Conservation (phyloP, 2,888 invertebrate species). For the Rapana venosa region DNA sequence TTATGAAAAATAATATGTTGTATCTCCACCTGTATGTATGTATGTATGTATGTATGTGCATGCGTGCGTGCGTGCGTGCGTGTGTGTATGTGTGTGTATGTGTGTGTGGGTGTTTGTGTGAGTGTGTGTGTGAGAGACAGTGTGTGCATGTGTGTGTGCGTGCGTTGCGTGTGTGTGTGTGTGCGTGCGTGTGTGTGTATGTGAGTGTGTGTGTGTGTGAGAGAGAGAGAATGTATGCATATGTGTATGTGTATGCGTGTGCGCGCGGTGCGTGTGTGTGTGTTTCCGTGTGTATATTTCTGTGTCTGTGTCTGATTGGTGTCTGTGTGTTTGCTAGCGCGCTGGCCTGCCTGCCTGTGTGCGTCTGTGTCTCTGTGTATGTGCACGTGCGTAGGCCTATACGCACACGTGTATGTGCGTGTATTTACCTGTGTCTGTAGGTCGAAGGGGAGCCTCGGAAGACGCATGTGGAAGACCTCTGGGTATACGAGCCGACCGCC, state of each 20-base stretch:
- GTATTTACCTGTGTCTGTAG: background rate
- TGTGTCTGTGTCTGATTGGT: too few species aligned
- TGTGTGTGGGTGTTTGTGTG: background rate
- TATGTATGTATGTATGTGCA: background rate
- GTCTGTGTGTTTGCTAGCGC: too few species aligned
- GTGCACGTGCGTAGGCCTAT: background rate
- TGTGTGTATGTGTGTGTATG: background rate
- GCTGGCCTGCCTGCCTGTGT: too few species aligned
- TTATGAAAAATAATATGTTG: background rate
- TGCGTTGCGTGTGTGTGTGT: too few species aligned
- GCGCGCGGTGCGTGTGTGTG: too few species aligned
- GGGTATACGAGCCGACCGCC: conserved; percentile 90
- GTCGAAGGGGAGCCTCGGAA: conserved; percentile 81
- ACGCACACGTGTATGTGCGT: too few species aligned
- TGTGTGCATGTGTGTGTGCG: conserved; percentile 1
- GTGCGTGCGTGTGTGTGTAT: too few species aligned
- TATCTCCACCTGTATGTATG: background rate
- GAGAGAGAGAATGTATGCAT: too few species aligned
- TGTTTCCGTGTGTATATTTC: too few species aligned
- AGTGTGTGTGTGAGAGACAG: background rate
- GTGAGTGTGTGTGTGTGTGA: too few species aligned
- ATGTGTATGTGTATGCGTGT: too few species aligned
- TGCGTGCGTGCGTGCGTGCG: background rate
- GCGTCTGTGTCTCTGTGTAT: conserved; percentile 13
- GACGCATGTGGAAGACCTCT: conserved; percentile 93